Conservation (phyloP, 2,113 vertebrate species). For the Gobiocypris rarus region DNA sequence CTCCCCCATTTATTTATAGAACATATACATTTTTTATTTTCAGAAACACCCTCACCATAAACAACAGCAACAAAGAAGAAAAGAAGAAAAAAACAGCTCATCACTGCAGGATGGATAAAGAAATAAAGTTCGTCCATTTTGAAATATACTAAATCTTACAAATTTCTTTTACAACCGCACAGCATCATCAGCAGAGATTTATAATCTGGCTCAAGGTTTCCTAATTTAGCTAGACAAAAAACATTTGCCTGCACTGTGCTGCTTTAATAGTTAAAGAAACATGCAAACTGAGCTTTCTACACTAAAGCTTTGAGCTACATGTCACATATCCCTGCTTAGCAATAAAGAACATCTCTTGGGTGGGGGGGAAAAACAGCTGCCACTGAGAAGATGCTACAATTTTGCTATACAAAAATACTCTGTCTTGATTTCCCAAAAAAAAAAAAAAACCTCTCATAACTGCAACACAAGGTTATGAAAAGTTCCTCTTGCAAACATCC, state of each 20-base stretch:
- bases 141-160: background rate
- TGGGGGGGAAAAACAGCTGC: constrained; percentile 68
- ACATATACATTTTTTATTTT: background rate
- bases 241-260: background rate
- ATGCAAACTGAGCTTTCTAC: constrained; percentile 19
- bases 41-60: constrained; percentile 1
- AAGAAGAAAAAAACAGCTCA: background rate
- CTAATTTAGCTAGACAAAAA: background rate
- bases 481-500: constrained; percentile 28
- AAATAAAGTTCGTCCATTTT: background rate
- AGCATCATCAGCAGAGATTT: background rate
- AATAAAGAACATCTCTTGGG: constrained; percentile 43
- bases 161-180: background rate
- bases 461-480: background rate
- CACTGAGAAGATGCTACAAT: constrained; percentile 76
- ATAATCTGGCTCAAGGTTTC: background rate
- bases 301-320: constrained; percentile 25
- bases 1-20: background rate
- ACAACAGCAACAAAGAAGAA: too few relatives aligned
- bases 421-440: background rate
- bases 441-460: background rate
- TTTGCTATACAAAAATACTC: constrained; percentile 60
- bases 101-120: constrained; percentile 60
- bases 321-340: constrained; percentile 1
- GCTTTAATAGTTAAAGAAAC: constrained; percentile 17